Percentiles rank a stretch among this genome's conserved stretches.
phyloP scores from a whole-genome alignment of 2,888 invertebrate species.

The Sisyra nigra region DNA sequence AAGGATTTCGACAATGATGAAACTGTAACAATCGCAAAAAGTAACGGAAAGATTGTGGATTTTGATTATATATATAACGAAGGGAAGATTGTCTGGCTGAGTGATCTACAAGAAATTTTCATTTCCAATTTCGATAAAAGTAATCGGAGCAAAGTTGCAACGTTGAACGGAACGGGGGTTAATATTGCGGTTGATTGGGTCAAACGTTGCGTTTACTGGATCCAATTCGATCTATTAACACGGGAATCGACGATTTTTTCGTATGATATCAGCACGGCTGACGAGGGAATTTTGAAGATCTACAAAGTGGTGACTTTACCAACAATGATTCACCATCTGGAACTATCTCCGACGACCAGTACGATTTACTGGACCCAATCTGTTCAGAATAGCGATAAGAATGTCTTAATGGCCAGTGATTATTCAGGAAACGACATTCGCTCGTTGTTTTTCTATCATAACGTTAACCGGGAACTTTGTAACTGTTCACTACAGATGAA shows the following conservation, averaged over 20 bases:
- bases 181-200: slow-evolving; percentile 80
- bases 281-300: slow-evolving; percentile 33
- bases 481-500: slow-evolving; percentile 47
- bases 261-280: slow-evolving; percentile 45
- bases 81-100: slow-evolving; percentile 66
- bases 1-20: slow-evolving; percentile 59
- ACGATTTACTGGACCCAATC: slow-evolving; percentile 64
- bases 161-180: slow-evolving; percentile 38
- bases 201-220: slow-evolving; percentile 67
- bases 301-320: slow-evolving; percentile 36
- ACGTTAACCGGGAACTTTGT: slow-evolving; percentile 28
- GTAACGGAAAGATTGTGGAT: slow-evolving; percentile 51
- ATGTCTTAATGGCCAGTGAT: slow-evolving; percentile 20
- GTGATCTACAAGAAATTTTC: slow-evolving; percentile 55
- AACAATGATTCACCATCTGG: slow-evolving; percentile 45
- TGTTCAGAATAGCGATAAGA: background rate
- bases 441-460: slow-evolving; percentile 32
- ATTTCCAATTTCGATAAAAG: slow-evolving; percentile 39
- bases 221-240: slow-evolving; percentile 33
- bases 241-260: slow-evolving; percentile 40
- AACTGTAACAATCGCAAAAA: slow-evolving; percentile 34
- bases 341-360: slow-evolving; percentile 60
- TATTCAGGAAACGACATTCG: slow-evolving; percentile 36
- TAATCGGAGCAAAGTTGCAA: slow-evolving; percentile 35
- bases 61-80: slow-evolving; percentile 53